Evolutionary conservation across 2,113 vertebrate genomes (phyloP), one percentile per base, ranked within the genome.

Genomic region (Cyprinus carpio): DNA sequence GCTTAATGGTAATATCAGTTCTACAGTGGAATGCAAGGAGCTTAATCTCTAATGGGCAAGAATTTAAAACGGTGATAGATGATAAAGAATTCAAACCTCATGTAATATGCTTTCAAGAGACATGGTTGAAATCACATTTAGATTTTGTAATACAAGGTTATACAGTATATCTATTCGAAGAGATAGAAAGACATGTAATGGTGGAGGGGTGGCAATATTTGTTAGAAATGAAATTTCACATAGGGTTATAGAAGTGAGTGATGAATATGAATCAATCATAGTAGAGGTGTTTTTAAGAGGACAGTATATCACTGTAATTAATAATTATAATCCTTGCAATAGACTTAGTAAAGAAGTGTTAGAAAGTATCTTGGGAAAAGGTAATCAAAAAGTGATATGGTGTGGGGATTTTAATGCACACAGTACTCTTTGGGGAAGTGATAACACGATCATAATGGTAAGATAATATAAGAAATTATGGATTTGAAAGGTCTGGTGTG

Each of bases 31-130:
- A 31, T 69, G 15, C 29, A 31, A 31, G 5, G 27, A 31, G 64
- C 6, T 67, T 67, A 16, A 69, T 34, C 15, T 2, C 29, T 18
- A 69, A 69, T 69, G 65, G 62, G 10, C 16, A 67, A 40, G 49
- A 69, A 49, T 77, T 71, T 34, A 69, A 85, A 85, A 69, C 20
- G 16, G 2, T 15, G 7, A 69, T 34, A 69, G 65, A 67, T 67
- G n/a, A n/a, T n/a, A 67, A 67, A 6, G 65, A 69, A 69, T 69
- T 3, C 18, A 69, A 69, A 69, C 65, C 56, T 9, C 7, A 34
- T 0, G 29, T 69, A 34, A 34, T 18, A 34, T 67, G 65, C 6
- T 20, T 69, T 3, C 29, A 34, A 58, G 46, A 49, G 46, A 49
- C 46, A 3, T 46, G 43, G 11, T 46, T 46, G 43, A 46, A 49